These are phyloP conservation scores for Drosophila nr. fundita DNA, from an alignment of 2,888 invertebrate species.

Conservation along the genomic window DNA sequence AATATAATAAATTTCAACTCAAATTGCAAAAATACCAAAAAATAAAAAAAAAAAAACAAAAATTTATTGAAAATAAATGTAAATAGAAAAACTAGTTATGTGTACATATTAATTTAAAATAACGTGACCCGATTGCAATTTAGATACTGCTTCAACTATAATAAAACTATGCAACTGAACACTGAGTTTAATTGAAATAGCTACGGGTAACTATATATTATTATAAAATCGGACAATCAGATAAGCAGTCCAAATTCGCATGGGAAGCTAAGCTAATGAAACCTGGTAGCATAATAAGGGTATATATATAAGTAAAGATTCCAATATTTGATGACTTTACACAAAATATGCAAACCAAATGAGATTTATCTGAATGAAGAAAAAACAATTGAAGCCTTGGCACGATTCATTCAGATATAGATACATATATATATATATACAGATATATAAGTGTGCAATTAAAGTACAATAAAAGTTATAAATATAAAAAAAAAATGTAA, in stretches of 20 bases:
- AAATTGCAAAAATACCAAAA: neutral
- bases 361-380: neutral
- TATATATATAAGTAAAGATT: neutral
- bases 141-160: neutral
- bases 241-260: neutral
- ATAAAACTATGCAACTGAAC: neutral
- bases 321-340: neutral
- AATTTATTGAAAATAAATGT: slow-evolving; percentile 1
- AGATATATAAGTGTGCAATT: too few relatives aligned
- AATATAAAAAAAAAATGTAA: neutral
- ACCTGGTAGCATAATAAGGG: neutral
- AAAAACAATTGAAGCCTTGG: slow-evolving; percentile 2
- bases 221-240: neutral
- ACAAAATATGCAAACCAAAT: neutral
- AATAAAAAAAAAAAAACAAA: neutral
- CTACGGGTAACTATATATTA: neutral
- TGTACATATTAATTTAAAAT: slow-evolving; percentile 10
- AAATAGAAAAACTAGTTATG: slow-evolving; percentile 11
- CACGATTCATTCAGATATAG: slow-evolving; percentile 2
- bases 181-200: neutral
- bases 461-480: slow-evolving; percentile 22
- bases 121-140: slow-evolving; percentile 2
- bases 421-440: too few relatives aligned
- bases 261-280: neutral
- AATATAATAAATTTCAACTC: slow-evolving; percentile 45